Base-by-base conservation (phyloP, 2,113 vertebrate species). In the Pelodiscus sinensis region DNA sequence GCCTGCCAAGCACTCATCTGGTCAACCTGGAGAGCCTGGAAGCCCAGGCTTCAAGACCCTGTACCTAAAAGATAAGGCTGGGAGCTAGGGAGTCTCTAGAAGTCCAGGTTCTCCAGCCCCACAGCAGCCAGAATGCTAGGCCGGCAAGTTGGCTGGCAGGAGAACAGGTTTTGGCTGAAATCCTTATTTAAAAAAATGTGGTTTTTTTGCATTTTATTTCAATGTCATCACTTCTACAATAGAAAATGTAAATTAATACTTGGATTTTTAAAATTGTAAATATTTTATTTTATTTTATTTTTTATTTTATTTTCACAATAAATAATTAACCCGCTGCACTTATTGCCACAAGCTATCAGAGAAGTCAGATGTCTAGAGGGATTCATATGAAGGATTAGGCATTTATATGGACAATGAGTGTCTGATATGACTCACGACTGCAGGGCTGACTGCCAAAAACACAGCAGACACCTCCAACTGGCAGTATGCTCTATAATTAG, bases 211-310 rank as follows among this genome's bases (percentile, higher is more conserved):
- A n/a, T 50, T 92, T 55, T 31, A 19, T 90, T 44, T 2, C 15
- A 12, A 13, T 2, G 13, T 8, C 38, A 84, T 82, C 38, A 27
- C 16, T 87, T 78, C 55, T 13, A 83, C 12, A 15, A 83, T 3
- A 11, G 62, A 85, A 93, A 89, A 81, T 58, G 18, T 38, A 83
- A 94, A 55, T 29, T 80, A 56, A 91, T 83, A n/a, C 87, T 50
- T 57, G 38, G 21, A 9, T 12, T 86, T 38, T 65, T 65, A 8
- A 65, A 65, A 31, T 8, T 65, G 62, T 31, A 31, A 44, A 6
- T 44, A 44, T 44, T 44, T 44, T 44, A 44, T 44, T 44, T 44
- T 44, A 44, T 44, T 65, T 65, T 13, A 62, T 62, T 62, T 62
- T 62, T 62, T 29, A 31, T 62, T 62, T 62, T 29, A 31, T 62